Base-by-base conservation (phyloP, 1,140 invertebrate species). In the Polyergus mexicanus region DNA sequence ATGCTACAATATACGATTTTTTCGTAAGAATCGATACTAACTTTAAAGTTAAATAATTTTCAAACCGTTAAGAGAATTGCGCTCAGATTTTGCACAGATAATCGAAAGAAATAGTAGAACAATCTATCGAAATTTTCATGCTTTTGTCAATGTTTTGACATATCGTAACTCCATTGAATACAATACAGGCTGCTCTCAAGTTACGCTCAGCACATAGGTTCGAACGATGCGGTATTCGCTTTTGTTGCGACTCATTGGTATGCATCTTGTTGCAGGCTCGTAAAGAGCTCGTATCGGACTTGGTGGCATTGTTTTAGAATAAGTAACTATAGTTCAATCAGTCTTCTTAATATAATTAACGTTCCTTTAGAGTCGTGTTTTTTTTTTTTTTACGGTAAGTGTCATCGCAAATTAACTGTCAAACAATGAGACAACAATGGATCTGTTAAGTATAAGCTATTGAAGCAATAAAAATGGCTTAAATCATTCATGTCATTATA, bases 221-320 rank as follows among this genome's bases (percentile, higher is more conserved):
- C 47, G 47, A 41, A 47, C 35, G 47, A 51, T 35, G 78, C 19
- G 16, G 32, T 6, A 41, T 38, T 32, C 51, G 51, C 51, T 38
- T 72, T 81, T 81, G 78, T 81, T 72, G 47, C 25, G 19, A 58
- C 25, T 81, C 78, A 81, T 81, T 81, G 66, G 78, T 58, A 81
- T 81, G 78, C 78, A 72, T 19, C 51, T 72, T 81, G 78, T 74
- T 25, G 19, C 25, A 6, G 65, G 63, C 13, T 60, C 44, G 51
- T 58, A 58, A 44, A 35, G 58, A 83, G 78, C 44, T 47, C 54
- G 25, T 81, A 81, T 72, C 35, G 11, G 22, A 32, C 28, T 28
- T 3, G 28, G 35, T 44, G n/a, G 25, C 16, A 7, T 58, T 81
- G 65, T 71, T 71, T 41, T 22, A 60, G 38, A 32, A 10, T 80